Base-by-base conservation (phyloP, 2,888 invertebrate species). In the Stomorhina lunata region DNA sequence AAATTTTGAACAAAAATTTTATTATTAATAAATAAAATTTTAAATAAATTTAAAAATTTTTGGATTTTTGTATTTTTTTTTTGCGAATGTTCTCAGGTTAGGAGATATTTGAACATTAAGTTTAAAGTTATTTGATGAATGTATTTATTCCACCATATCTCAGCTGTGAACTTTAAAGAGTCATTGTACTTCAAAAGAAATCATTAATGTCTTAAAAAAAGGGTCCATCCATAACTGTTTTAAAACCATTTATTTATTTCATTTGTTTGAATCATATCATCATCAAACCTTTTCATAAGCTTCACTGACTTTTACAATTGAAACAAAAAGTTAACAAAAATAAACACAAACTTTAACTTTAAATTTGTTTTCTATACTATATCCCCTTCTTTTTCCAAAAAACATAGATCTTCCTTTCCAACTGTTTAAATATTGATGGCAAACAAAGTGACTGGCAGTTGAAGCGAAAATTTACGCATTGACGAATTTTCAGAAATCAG, bases 401-500 rank as follows among this genome's bases (percentile, higher is more conserved):
- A 48, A 50, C 29, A 57, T 32, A 43, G 15, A 32, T 63, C n/a
- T 22, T 79, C 57, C 73, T 85, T n/a, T 84, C 83, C 80, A 82
- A 84, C 81, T 85, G 85, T 80, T 85, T 84, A 84, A 84, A 85
- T 85, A 85, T 85, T 85, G 85, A 85, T 85, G 80, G 81, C 71
- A 78, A 65, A 69, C 79, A 65, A 81, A 85, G 77, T 85, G 83
- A 80, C 79, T 80, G 80, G 80, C 79, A 81, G 81, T 73, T 85
- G 83, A 83, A 85, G 83, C 83, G 85, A 83, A 84, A 84, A 85
- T 79, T 81, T 68, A 83, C 83, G 84, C 85, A 83, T 34, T 71
- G 50, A 65, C 78, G 73, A 57, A 65, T 79, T 65, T 79, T n/a
- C n/a, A n/a, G n/a, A n/a, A n/a, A n/a, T n/a, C 40, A 43, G 63